Conservation (phyloP, 1,140 invertebrate species). For the Aphaenogaster rudis region DNA sequence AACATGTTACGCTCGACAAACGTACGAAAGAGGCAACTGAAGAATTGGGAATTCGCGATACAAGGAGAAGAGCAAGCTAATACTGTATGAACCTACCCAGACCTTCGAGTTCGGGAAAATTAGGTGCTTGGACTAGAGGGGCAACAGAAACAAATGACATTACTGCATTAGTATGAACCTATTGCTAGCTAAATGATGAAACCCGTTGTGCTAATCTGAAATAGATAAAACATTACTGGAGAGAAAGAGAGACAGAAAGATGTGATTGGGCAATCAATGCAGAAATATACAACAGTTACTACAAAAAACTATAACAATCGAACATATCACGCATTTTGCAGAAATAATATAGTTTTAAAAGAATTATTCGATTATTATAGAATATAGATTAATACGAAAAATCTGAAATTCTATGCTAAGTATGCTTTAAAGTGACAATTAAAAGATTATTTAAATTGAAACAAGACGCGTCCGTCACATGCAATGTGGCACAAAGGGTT, state of each 20-base stretch:
- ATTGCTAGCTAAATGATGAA: conserved; percentile 76
- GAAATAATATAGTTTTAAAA: neutral
- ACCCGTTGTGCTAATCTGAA: conserved; percentile 70
- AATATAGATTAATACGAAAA: conserved; percentile 28
- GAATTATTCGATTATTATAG: conserved; percentile 35
- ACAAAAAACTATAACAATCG: conserved; percentile 34
- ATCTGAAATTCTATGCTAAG: conserved; percentile 23
- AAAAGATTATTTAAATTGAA: conserved; percentile 22
- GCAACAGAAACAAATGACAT: conserved; percentile 87
- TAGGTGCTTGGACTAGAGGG: conserved; percentile 90
- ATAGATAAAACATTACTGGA: conserved; percentile 52
- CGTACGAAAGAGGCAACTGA: conserved; percentile 53
- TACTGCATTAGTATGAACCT: conserved; percentile 84
- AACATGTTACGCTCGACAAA: conserved; percentile 13
- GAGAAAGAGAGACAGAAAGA: conserved; percentile 41
- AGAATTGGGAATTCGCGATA: conserved; percentile 28
- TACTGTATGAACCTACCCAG: conserved; percentile 90
- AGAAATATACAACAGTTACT: conserved; percentile 47
- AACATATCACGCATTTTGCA: conserved; percentile 11
- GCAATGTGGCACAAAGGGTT: conserved; percentile 68
- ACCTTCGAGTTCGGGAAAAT: conserved; percentile 90
- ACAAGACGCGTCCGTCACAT: conserved; percentile 34
- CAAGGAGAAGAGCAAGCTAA: conserved; percentile 81
- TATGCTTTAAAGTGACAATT: conserved; percentile 29
- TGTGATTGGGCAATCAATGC: conserved; percentile 37